Base-by-base conservation (phyloP, 2,113 vertebrate species). In the Myotis davidii region DNA sequence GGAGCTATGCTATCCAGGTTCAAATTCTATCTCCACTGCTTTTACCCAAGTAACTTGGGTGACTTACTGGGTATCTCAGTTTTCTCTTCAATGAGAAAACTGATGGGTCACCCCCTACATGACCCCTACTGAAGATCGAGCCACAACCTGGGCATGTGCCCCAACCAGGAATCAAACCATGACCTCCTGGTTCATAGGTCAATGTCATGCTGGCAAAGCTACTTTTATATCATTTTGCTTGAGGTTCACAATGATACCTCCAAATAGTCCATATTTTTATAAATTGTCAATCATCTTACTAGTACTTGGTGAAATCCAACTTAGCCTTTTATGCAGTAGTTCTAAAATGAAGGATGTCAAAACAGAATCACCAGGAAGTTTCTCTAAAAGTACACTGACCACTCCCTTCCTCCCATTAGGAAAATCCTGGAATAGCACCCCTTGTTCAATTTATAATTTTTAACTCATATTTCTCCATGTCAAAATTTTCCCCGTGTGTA, bases 191-290 rank as follows among this genome's bases (percentile, higher is more conserved):
- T 27, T 61, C 25, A 61, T 27, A 61, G 59, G 59, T 25, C 59
- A 61, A 11, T 4, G 1, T 27, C 23, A 61, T 0, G 25, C 9
- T 4, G 1, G 59, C 3, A 1, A 61, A 10, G 25, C 10, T 61
- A 61, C 59, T 61, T 61, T 61, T 27, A 61, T 61, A 94, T 82
- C 82, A 86, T 85, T 91, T 92, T 91, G 2, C 18, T 90, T 87
- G 16, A 92, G 42, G 17, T 12, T 92, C 37, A 90, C 42, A 20
- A 29, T 65, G 23, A 32, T 74, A 76, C 77, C 73, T 83, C 29
- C 81, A 87, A 27, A 20, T 50, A 91, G 42, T 83, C 16, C 27
- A 95, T 88, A 72, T 45, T 92, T 67, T 82, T 48, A 90, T 2
- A 84, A 85, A 84, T 8, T 64, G 2, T 20, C n/a, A 6, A 52